Conservation (phyloP, 92 coral and sea anemone species). For the Epizoanthus stellaris region DNA sequence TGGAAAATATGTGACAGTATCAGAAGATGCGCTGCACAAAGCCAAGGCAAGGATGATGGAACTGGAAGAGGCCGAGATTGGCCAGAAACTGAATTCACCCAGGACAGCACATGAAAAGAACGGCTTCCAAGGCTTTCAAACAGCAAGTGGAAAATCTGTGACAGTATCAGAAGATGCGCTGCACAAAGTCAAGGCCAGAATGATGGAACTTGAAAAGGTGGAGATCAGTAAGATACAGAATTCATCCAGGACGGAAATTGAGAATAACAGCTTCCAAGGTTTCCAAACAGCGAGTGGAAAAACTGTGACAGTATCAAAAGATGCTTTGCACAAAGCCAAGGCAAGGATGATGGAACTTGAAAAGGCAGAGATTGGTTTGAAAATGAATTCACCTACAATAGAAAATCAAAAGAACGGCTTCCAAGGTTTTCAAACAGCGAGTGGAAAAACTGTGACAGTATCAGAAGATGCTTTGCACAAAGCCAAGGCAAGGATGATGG, state of each 20-base stretch:
- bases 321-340: too few relatives aligned
- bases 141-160: slow-evolving; percentile 54
- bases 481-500: too few relatives aligned
- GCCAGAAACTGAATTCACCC: neutral
- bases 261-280: neutral
- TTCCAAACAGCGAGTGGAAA: too few relatives aligned
- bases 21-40: slow-evolving; percentile 48
- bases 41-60: slow-evolving; percentile 38
- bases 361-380: neutral
- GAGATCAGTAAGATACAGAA: too few relatives aligned
- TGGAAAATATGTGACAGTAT: slow-evolving; percentile 21
- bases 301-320: too few relatives aligned
- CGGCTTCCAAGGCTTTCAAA: neutral
- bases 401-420: neutral
- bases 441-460: too few relatives aligned
- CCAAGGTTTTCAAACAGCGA: too few relatives aligned
- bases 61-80: neutral
- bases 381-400: neutral
- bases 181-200: neutral
- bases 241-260: neutral
- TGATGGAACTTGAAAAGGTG: neutral
- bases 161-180: slow-evolving; percentile 49
- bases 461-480: too few relatives aligned
- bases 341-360: too few relatives aligned
- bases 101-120: neutral